These are phyloP conservation scores for Cygnus olor DNA, from an alignment of 2,797 vertebrate species.

Conservation along the genomic window DNA sequence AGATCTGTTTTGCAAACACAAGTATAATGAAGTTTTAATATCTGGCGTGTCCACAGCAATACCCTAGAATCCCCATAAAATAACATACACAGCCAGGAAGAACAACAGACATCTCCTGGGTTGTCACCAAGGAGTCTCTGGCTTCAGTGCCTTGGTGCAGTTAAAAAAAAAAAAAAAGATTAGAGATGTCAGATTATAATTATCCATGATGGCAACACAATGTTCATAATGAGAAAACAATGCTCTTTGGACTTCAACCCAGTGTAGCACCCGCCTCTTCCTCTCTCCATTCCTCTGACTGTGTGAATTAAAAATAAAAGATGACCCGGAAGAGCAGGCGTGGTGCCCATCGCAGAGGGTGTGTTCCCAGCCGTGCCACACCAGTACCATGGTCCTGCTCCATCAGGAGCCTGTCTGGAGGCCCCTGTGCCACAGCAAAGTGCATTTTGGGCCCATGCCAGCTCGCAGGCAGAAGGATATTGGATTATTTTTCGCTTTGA, in stretches of 20 bases:
- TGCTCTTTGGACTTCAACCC: slow-evolving; percentile 24
- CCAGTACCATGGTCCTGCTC: not conserved
- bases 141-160: not conserved
- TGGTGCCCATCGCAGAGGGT: not conserved
- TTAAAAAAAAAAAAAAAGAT: not conserved
- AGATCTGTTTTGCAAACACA: slow-evolving; percentile 58
- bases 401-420: rapidly evolving
- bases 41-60: slow-evolving; percentile 55
- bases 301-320: not conserved
- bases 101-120: slow-evolving; percentile 22
- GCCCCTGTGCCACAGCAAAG: rapidly evolving
- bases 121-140: slow-evolving; percentile 44
- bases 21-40: slow-evolving; percentile 54
- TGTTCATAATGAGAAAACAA: slow-evolving; percentile 42
- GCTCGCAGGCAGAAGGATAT: rapidly evolving
- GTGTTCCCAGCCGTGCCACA: not conserved
- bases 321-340: not conserved
- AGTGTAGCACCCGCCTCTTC: not conserved
- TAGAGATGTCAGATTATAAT: slow-evolving; percentile 21
- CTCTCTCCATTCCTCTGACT: not conserved
- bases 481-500: not conserved
- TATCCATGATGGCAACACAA: slow-evolving; percentile 9
- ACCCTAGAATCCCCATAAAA: slow-evolving; percentile 25
- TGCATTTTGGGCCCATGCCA: not conserved
- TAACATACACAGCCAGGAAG: slow-evolving; percentile 21